A percentile compares a stretch with the other conserved stretches of the same genome.
Conservation (phyloP, 2,888 invertebrate genomes). For the Drosophila hawaiiensis region DNA sequence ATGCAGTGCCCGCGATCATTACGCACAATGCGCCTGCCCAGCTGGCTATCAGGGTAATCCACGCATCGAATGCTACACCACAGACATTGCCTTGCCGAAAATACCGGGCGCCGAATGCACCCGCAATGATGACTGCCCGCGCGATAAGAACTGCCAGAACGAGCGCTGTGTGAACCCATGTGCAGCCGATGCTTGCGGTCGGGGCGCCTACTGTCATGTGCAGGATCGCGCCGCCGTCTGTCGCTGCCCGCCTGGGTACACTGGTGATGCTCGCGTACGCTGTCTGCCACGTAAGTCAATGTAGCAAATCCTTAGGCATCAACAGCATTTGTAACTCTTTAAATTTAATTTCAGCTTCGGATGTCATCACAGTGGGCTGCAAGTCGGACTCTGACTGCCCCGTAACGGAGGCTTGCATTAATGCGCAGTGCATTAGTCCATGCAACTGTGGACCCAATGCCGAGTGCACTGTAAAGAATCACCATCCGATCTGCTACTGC, state of each 20-base stretch:
- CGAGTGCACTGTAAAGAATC: conserved; percentile 92
- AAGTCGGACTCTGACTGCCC: conserved; percentile 93
- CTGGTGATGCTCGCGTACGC: conserved; percentile 90
- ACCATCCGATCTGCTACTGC: conserved; percentile 94
- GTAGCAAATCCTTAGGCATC: fast-evolving
- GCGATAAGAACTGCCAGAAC: conserved; percentile 91
- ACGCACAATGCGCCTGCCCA: conserved; percentile 92
- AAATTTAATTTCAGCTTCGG: conserved; percentile 85
- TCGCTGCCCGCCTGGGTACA: conserved; percentile 92
- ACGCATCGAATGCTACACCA: conserved; percentile 89
- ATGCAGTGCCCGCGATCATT: conserved; percentile 91
- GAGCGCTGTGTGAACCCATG: conserved; percentile 93
- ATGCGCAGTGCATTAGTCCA: conserved; percentile 91
- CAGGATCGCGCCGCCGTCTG: conserved; percentile 91
- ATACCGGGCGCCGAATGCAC: conserved; percentile 89
- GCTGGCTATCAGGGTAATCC: conserved; percentile 92
- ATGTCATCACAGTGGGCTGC: conserved; percentile 89
- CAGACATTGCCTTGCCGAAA: conserved; percentile 59
- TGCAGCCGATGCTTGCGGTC: conserved; percentile 89
- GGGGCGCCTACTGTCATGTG: conserved; percentile 93
- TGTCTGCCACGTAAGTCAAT: conserved; percentile 91
- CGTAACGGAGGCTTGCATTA: conserved; percentile 93
- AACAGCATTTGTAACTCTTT: conserved; percentile 2
- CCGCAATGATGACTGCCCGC: conserved; percentile 91
- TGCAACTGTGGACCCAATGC: conserved; percentile 94